A percentile compares a stretch with the other conserved stretches of the same genome.
Evolutionary conservation across 2,113 vertebrate genomes (phyloP).

Genomic region (Syngnathoides biaculeatus): DNA sequence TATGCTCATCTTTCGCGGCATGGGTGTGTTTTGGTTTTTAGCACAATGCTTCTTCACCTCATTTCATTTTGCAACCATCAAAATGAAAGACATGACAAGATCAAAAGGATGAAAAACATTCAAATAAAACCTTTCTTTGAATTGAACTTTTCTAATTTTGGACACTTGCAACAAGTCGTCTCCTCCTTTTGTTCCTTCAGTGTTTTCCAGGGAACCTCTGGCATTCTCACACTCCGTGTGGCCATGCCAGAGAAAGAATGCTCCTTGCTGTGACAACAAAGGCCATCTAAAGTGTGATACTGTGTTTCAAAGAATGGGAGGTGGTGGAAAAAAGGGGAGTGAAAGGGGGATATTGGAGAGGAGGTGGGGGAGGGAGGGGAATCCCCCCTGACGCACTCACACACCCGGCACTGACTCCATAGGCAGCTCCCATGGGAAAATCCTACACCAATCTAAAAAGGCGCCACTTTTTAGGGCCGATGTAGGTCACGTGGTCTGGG

Average conservation of each 20-base stretch:
- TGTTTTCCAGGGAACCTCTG: constrained; percentile 37
- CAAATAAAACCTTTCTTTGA: background rate
- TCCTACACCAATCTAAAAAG: constrained; percentile 61
- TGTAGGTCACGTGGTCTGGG: constrained; percentile 65
- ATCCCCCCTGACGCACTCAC: constrained; percentile 31
- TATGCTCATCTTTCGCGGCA: background rate
- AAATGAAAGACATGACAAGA: background rate
- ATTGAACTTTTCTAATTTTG: background rate
- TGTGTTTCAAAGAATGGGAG: constrained; percentile 67
- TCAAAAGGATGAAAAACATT: constrained; percentile 10
- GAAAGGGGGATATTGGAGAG: constrained; percentile 50
- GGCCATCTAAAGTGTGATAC: constrained; percentile 67
- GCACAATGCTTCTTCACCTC: background rate
- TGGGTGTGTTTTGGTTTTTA: background rate
- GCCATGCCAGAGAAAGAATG: constrained; percentile 50
- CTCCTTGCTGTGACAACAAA: constrained; percentile 68
- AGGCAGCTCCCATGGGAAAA: constrained; percentile 79
- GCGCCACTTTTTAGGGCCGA: constrained; percentile 47
- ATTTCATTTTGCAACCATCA: background rate
- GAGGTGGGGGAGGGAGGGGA: constrained; percentile 38
- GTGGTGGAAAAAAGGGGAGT: constrained; percentile 47
- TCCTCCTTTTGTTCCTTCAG: constrained; percentile 29
- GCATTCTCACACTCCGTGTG: constrained; percentile 60
- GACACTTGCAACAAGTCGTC: constrained; percentile 24
- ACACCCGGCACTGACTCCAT: constrained; percentile 38